Conservation (phyloP, 2,113 vertebrate species). For the Dromas ardeola region DNA sequence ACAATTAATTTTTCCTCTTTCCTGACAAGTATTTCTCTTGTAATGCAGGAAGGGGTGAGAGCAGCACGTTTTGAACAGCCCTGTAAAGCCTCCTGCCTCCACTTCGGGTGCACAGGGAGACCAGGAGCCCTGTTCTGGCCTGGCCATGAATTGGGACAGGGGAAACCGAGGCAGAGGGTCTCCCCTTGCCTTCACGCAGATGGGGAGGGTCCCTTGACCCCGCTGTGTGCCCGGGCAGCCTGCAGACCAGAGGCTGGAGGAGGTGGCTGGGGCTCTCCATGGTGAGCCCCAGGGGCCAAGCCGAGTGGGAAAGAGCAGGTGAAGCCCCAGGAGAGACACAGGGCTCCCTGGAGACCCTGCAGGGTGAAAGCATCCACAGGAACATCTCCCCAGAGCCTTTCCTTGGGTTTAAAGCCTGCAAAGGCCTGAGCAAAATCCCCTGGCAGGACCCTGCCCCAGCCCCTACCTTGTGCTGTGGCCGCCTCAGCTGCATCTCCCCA, state of each 20-base stretch:
- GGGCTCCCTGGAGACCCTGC: not conserved
- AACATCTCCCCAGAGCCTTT: not conserved
- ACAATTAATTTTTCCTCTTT: not conserved
- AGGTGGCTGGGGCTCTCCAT: not conserved
- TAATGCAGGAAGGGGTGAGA: not conserved
- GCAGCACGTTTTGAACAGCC: not conserved
- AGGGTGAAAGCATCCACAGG: not conserved
- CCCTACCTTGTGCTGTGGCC: not conserved
- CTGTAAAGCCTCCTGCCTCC: not conserved
- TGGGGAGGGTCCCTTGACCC: not conserved
- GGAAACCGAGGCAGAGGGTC: accelerated
- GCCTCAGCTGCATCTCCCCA: not conserved
- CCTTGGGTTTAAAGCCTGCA: not conserved
- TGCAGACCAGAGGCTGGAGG: not conserved
- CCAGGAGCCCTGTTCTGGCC: not conserved
- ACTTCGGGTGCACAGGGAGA: not conserved
- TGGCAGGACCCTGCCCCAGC: not conserved
- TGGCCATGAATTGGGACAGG: not conserved
- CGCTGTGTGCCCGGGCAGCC: not conserved
- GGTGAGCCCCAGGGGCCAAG: not conserved
- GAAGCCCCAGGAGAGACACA: accelerated
- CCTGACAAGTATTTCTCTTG: not conserved
- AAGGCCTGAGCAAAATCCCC: not conserved
- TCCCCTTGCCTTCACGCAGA: not conserved
- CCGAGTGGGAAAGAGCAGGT: accelerated